Evolutionary conservation across 2,888 invertebrate genomes (phyloP), one percentile per base, ranked within the genome.

Genomic region (Cryptocephalus primarius): DNA sequence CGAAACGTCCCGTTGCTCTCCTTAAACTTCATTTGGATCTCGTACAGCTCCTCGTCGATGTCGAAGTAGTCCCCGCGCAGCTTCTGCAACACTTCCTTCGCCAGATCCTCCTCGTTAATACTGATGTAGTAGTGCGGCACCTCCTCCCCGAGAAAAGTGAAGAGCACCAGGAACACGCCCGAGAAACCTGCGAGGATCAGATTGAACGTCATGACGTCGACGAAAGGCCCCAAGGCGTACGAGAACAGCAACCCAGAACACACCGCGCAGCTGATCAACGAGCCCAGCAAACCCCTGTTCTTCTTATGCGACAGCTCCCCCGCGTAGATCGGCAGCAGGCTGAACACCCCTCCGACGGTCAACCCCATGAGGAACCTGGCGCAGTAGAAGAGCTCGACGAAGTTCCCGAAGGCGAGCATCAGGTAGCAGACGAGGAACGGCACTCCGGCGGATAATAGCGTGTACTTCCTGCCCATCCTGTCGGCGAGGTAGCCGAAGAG

Each of bases 301-400:
- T 83, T 80, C 48, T 84, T 82, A 72, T 86, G 83, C 8, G 89
- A 79, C 42, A 89, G 85, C 70, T 93, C 92, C 38, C 87, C 88
- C 49, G 89, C 79, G 69, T 92, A 93, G 78, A 90, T 85, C 0
- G 91, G 89, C 1, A 82, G 77, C 1, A 83, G 78, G 0, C 85
- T 82, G 70, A 83, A 84, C 9, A 81, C 70, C 60, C 82, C 78
- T 0, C 85, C 50, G 9, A 50, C 32, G n/a, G 48, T 33, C 8
- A 48, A 12, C 12, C 50, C 50, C 1, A 39, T 31, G n/a, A 50
- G 22, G 33, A 50, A 44, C 10, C 50, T 32, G 12, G 46, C 50
- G 2, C 42, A 12, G 33, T 42, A 44, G 39, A 44, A 50, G 4
- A 46, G 31, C 36, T 44, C 31, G 9, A 46, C 46, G 9, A 42